These are phyloP conservation scores for Lampropteryx suffumata DNA, from an alignment of 2,888 invertebrate genomes.

Conservation along the genomic window DNA sequence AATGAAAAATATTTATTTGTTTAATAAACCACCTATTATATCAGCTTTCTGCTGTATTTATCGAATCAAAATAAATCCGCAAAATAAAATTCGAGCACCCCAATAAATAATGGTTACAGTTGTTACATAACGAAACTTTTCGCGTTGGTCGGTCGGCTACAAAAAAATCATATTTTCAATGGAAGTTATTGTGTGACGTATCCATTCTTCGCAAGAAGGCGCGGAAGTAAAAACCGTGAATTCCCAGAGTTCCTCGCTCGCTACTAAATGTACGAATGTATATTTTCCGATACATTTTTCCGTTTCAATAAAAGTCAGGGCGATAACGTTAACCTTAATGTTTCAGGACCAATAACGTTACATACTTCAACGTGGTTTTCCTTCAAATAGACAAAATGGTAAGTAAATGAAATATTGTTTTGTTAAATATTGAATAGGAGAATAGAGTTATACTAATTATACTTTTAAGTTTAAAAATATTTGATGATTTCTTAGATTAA, in stretches of 20 bases:
- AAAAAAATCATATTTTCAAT: constrained; percentile 32
- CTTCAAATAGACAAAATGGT: constrained; percentile 95
- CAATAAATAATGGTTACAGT: constrained; percentile 21
- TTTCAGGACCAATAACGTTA: constrained; percentile 91
- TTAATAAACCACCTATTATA: background rate
- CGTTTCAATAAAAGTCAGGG: constrained; percentile 32
- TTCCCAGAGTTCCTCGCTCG: constrained; percentile 27
- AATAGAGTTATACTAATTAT: too few relatives aligned
- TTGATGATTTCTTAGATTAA: too few relatives aligned
- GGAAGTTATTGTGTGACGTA: constrained; percentile 30
- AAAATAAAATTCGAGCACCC: constrained; percentile 12
- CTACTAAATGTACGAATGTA: constrained; percentile 27
- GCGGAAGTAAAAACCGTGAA: constrained; percentile 30
- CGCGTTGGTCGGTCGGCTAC: constrained; percentile 19
- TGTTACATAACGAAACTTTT: constrained; percentile 25
- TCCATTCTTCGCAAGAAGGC: constrained; percentile 28
- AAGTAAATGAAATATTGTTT: constrained; percentile 52
- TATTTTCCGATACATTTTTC: constrained; percentile 36
- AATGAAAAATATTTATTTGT: background rate
- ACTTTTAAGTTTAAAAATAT: too few relatives aligned
- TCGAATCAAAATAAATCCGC: constrained; percentile 2
- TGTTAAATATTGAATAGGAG: too few relatives aligned
- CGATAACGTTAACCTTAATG: constrained; percentile 40
- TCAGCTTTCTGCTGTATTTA: background rate
- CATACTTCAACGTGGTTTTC: constrained; percentile 94